phyloP scores from a whole-genome alignment of 2,888 invertebrate species.

The Oscheius myriophilus region DNA sequence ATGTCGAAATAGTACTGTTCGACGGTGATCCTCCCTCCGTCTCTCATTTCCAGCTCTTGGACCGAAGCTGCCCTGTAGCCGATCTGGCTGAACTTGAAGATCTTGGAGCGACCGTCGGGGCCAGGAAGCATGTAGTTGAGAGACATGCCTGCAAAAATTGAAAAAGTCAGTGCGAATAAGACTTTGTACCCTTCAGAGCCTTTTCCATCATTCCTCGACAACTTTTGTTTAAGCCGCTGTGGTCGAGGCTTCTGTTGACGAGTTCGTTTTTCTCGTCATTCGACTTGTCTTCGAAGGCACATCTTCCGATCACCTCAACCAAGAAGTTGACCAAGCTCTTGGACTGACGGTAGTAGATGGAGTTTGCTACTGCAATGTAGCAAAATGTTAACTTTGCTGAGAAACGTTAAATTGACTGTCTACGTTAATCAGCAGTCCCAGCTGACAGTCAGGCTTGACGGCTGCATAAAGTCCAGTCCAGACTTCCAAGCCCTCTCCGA shows the following conservation, averaged over 20 bases:
- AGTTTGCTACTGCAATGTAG: conserved; percentile 8
- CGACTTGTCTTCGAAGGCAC: conserved; percentile 3
- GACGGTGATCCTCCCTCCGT: neutral
- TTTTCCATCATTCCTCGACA: conserved; percentile 4
- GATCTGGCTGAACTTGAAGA: conserved; percentile 10
- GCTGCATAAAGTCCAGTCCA: conserved; percentile 29
- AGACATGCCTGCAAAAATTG: neutral
- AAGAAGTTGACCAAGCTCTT: conserved; percentile 8
- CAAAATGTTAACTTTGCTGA: neutral
- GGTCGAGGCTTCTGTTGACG: neutral
- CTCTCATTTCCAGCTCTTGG: neutral
- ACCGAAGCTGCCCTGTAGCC: neutral
- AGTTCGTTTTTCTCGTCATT: too few species aligned
- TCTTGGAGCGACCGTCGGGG: neutral
- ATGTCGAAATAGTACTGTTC: neutral
- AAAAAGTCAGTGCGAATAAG: neutral
- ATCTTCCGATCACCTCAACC: conserved; percentile 4
- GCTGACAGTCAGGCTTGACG: conserved; percentile 23
- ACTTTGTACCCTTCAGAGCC: conserved; percentile 4
- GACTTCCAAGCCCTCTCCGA: conserved; percentile 17
- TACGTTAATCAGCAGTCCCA: conserved; percentile 17
- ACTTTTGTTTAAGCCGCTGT: neutral
- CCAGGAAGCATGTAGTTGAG: neutral
- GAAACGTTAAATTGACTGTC: neutral
- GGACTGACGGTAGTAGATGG: conserved; percentile 7